Evolutionary conservation across 2,797 vertebrate species (phyloP), one percentile per base, ranked within the genome.

Genomic region (Margarornis squamiger): DNA sequence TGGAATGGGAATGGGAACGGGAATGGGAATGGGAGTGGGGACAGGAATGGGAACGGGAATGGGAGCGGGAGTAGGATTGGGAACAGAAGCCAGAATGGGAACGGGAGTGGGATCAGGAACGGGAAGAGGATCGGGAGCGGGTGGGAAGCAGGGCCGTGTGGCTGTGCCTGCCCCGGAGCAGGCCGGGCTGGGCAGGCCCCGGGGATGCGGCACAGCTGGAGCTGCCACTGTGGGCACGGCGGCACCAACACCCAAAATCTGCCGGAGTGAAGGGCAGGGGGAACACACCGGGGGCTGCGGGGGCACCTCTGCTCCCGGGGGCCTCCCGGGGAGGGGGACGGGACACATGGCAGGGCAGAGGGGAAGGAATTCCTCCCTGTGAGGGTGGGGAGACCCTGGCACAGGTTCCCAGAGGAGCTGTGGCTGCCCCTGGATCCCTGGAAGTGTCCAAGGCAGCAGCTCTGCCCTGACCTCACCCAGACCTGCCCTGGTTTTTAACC

Each of bases 351-450:
- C 54, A 59, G 24, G 23, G 34, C 24, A 38, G 8, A 18, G 26
- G 30, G 22, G 34, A 2, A 68, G 55, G 34, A 36, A 62, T 70
- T 15, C 2, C 3, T 75, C 18, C 6, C 48, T 41, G 30, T 0
- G 2, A 81, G 15, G 41, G 14, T 9, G 39, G 21, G 2, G 0
- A 41, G 36, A 30, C 10, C 38, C 46, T 74, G 76, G 54, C 52
- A 67, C 34, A 46, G 49, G 30, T 6, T 38, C 27, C 51, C 59
- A 72, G 45, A 51, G n/a, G 0, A 36, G 34, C 41, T 59, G 39
- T 6, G 76, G 52, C 46, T 74, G 61, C 12, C 34, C 48, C 70
- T 20, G 43, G 43, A 48, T 75, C 48, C 78, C 41, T 62, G 62
- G 15, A 0, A 49, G 22, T 38, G 78, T 0, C 36, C 32, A 36